Evolutionary conservation across 2,888 invertebrate genomes (phyloP), one percentile per base, ranked within the genome.

Genomic region (Noctuana brunneofusca): DNA sequence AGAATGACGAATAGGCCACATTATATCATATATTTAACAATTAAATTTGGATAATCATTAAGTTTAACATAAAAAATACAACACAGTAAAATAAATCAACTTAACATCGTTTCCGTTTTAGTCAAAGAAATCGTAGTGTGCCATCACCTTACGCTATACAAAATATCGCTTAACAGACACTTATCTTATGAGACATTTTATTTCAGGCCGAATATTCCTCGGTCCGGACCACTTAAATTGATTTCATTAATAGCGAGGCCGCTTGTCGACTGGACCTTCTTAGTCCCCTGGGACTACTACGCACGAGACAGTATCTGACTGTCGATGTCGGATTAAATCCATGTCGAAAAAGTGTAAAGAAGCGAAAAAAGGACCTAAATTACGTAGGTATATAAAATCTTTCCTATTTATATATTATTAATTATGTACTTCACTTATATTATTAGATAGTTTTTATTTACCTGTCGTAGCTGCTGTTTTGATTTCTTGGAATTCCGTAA

Each of bases 191-290:
- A 24, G 32, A 48, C 35, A 27, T 50, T 50, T 58, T 58, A 58
- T 58, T 50, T 58, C 58, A 24, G 38, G 11, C 4, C 38, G 27
- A 8, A 24, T 38, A 35, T 48, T 50, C 22, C 27, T 16, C 8
- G 8, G 27, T 16, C 18, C 18, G 14, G 32, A 53, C 20, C 43
- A 53, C 43, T 53, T 43, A 59, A 43, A 59, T 59, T 59, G 59
- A 53, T 53, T 53, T 46, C 32, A 52, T 59, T 59, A 59, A 50
- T 50, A 50, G 41, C 27, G 24, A 59, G 43, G 30, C n/a, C 50
- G 14, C 16, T 18, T 14, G 49, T 22, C 49, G 49, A 14, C 12
- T 38, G 38, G 35, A 49, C 50, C 38, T 24, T 43, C 58, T 2
- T 12, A 35, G 49, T 38, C 35, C 49, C 38, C 12, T 2, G 48